Base-by-base conservation (phyloP, 2,888 invertebrate genomes). In the Eupelmus urozonus region DNA sequence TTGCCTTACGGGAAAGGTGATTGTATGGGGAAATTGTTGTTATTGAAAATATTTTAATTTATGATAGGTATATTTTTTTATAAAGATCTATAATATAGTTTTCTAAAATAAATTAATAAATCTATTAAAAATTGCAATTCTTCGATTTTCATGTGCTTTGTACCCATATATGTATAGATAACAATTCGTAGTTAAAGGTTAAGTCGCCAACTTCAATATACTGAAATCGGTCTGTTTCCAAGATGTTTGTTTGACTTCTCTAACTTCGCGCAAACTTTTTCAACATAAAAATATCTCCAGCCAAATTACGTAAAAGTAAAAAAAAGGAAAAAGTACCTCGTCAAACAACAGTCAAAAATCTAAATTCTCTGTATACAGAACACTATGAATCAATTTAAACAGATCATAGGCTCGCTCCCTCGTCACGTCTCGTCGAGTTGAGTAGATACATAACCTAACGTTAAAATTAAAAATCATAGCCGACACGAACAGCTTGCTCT, bases 321-420 rank as follows among this genome's bases (percentile, higher is more conserved):
- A n/a, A n/a, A n/a, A n/a, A n/a, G n/a, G n/a, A n/a, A n/a, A 9
- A 34, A 34, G 9, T 34, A 5, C 9, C 9, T 34, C 34, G 34
- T 34, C 34, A 34, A 34, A n/a, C n/a, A n/a, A n/a, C n/a, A n/a
- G n/a, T n/a, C n/a, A n/a, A n/a, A n/a, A n/a, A n/a, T n/a, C n/a
- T n/a, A n/a, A n/a, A n/a, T n/a, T n/a, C n/a, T n/a, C n/a, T 34
- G 34, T 34, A 3, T 34, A 34, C 34, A n/a, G n/a, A n/a, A n/a
- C n/a, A n/a, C 34, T 2, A 87, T 87, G 87, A 85, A 85, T 72
- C 84, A 78, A n/a, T 70, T 87, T n/a, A 85, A 85, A 67, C 78
- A 82, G 1, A 81, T 87, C 11, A 45, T 84, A 16, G 78, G 82
- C 3, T 74, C 83, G 1, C 72, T 84, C 20, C 80, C 79, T n/a